Evolutionary conservation across 1,140 invertebrate genomes (phyloP).

Genomic region (Diuraphis noxia): DNA sequence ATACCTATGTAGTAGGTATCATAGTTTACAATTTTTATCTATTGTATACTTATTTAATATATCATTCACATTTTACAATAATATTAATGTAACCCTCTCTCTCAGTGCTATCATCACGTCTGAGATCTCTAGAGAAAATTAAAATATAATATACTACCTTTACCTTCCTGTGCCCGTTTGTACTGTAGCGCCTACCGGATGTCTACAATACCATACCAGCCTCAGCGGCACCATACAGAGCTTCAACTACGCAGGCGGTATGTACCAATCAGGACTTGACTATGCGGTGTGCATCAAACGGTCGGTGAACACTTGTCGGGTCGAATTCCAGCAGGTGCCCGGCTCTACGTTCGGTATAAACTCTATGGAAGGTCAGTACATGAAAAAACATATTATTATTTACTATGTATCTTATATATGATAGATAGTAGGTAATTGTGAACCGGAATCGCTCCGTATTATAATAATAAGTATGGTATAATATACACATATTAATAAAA

Average conservation of each 20-base stretch:
- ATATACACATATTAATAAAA: background rate
- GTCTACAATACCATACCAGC: slow-evolving; percentile 72
- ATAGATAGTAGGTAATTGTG: background rate
- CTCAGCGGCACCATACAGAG: slow-evolving; percentile 67
- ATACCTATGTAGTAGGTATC: background rate
- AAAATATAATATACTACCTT: background rate
- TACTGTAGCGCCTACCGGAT: slow-evolving; percentile 64
- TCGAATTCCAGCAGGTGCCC: slow-evolving; percentile 55
- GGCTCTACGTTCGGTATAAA: slow-evolving; percentile 55
- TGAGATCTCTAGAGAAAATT: background rate
- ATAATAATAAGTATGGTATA: background rate
- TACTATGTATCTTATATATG: no score
- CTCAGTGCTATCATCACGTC: background rate
- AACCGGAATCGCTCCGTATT: slow-evolving; percentile 10
- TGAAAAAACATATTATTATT: background rate
- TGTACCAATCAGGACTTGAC: slow-evolving; percentile 75
- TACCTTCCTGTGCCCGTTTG: slow-evolving; percentile 57
- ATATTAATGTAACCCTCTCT: background rate
- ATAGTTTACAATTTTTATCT: background rate
- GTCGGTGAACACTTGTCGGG: slow-evolving; percentile 56
- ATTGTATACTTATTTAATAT: background rate
- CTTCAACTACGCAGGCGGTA: slow-evolving; percentile 68
- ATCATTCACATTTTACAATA: slow-evolving; percentile 1
- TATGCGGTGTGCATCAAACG: slow-evolving; percentile 74
- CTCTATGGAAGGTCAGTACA: slow-evolving; percentile 55